These are phyloP conservation scores for Dioctria linearis DNA, from an alignment of 2,888 invertebrate genomes.

Conservation along the genomic window DNA sequence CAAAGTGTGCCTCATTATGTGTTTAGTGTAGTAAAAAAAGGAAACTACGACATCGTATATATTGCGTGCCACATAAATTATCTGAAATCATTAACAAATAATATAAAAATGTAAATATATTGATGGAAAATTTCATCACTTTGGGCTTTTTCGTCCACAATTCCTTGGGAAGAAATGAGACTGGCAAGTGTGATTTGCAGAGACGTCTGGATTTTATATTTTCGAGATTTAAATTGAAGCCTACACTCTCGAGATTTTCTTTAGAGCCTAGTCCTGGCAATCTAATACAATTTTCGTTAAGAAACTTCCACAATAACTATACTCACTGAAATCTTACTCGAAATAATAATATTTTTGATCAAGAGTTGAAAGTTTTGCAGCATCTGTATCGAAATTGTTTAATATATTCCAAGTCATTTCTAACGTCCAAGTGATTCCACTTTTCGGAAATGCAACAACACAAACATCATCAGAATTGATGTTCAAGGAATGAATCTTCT, in stretches of 20 bases:
- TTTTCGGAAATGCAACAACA: constrained; percentile 61
- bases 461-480: background rate
- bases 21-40: constrained; percentile 75
- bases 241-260: no score
- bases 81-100: constrained; percentile 66
- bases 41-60: constrained; percentile 87
- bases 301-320: no score
- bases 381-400: constrained; percentile 66
- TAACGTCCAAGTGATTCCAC: constrained; percentile 69
- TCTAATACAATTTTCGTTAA: no score
- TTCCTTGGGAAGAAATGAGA: constrained; percentile 66
- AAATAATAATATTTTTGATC: background rate
- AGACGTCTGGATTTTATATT: constrained; percentile 64
- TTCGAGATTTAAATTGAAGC: constrained; percentile 53
- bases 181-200: constrained; percentile 68
- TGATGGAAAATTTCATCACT: constrained; percentile 56
- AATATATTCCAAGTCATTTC: constrained; percentile 68
- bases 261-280: no score
- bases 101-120: background rate
- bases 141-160: constrained; percentile 68
- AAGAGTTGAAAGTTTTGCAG: constrained; percentile 62
- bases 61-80: constrained; percentile 86
- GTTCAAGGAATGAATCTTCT: no score
- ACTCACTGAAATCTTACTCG: background rate
- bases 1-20: constrained; percentile 59